Base-by-base conservation (phyloP, 2,113 vertebrate species). In the Oxygymnocypris stewartii region DNA sequence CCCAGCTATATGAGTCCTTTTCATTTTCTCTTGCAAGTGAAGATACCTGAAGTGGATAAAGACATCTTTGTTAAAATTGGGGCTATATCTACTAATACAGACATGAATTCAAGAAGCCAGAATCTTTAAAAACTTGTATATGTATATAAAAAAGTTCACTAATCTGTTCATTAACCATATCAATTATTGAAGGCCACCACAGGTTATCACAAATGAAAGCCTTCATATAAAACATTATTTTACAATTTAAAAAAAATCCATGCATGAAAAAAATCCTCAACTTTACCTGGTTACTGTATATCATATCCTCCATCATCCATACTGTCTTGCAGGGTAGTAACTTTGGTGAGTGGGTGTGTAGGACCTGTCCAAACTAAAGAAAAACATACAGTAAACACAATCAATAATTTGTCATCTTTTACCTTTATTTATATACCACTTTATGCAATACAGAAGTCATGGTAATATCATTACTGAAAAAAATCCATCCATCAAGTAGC, bases 331-430 rank as follows among this genome's bases (percentile, higher is more conserved):
- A 12, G 94, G 94, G 93, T 97, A 97, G 87, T 96, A 98, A 84
- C 94, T 93, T 63, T 97, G 96, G 82, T 97, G 97, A 92, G 96
- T 97, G 92, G 97, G 92, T 0, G 96, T 97, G 94, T 97, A 97
- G 57, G 98, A 98, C 94, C 97, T 96, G 95, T 99, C 98, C 67
- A 96, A 96, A 94, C 98, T 98, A 96, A 95, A 96, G 94, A 94
- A 96, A 35, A 42, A 59, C 18, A 75, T 37, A 59, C 28, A 79
- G n/a, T 10, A 79, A 1, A 84, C 82, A 14, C 18, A 63, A 40
- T 73, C 35, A 23, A 23, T 18, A 73, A 16, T 0, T 18, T 20
- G 14, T 40, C 35, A 6, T 54, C 6, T 54, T 54, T 54, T 49
- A 49, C 47, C 12, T 49, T 51, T 54, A 16, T 54, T 54, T 54